Percentiles rank a stretch among this genome's conserved stretches.
phyloP scores from a whole-genome alignment of 2,888 invertebrate genomes.

The Mythimna vitellina region DNA sequence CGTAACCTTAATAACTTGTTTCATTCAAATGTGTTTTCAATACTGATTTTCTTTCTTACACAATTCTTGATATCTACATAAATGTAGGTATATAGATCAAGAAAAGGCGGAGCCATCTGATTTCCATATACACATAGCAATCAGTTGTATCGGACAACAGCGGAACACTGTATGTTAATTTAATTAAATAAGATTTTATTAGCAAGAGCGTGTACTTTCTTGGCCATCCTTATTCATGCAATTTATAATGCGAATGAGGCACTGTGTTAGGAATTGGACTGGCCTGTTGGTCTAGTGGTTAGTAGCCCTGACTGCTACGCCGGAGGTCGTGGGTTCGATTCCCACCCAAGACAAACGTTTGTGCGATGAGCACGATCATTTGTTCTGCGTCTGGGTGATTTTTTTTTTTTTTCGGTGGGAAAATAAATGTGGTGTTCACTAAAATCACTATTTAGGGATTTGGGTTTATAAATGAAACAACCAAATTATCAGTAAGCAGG shows the following conservation, averaged over 20 bases:
- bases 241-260: neutral
- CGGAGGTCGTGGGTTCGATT: too few species aligned
- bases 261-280: too few species aligned
- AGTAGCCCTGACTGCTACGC: too few species aligned
- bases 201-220: neutral
- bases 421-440: too few species aligned
- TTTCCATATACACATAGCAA: constrained; percentile 38
- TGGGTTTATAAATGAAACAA: too few species aligned
- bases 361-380: too few species aligned
- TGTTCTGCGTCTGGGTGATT: too few species aligned
- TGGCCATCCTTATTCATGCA: neutral
- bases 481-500: too few species aligned
- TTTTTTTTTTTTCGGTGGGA: too few species aligned
- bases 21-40: neutral
- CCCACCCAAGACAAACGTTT: too few species aligned
- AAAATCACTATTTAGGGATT: too few species aligned
- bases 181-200: constrained; percentile 32
- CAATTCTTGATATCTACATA: neutral
- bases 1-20: neutral
- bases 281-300: too few species aligned
- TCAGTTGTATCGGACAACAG: constrained; percentile 29
- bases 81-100: neutral
- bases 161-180: constrained; percentile 26
- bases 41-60: neutral
- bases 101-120: constrained; percentile 17